Evolutionary conservation across 2,888 invertebrate genomes (phyloP), one percentile per base, ranked within the genome.

Genomic region (Trissoscelio sp.): DNA sequence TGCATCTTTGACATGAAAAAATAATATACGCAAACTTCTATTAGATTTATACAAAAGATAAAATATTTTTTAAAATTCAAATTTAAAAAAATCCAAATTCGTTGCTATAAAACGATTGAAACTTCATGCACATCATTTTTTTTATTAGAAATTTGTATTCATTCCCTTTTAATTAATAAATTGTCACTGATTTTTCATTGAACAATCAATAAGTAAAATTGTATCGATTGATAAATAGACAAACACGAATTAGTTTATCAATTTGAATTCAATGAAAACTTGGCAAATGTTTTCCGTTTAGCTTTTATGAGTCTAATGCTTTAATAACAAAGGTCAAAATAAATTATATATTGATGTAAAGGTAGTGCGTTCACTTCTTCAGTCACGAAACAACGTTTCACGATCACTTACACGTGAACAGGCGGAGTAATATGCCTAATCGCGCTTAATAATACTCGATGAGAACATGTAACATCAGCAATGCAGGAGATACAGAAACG

Each of bases 391-490:
- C 78, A 55, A 34, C 81, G 75, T 64, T 81, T 66, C 72, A 69
- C 70, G 74, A 81, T 75, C 73, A 78, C 44, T 83, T 84, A 86
- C 85, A 87, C 83, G 85, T 79, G 83, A 86, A 86, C 84, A 64
- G 83, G 83, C 86, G 85, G 86, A 84, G 86, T 86, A 75, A 75
- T 81, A 75, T 70, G 75, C 55, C 80, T 89, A 89, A 89, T 89
- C 88, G 87, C 87, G 86, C 88, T 88, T 88, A 89, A 89, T 88
- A 87, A 88, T 88, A 87, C 87, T 87, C 86, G 87, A 89, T 85
- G 84, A 85, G 57, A 86, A 85, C 87, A 84, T 87, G 88, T 88
- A 87, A 88, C 87, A 87, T 87, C 85, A 85, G 83, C 85, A 82
- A 85, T 86, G 87, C 86, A 85, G 85, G 85, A 88, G 87, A 88